Conservation (phyloP, 2,113 vertebrate species). For the Andinoacara biseriatus region DNA sequence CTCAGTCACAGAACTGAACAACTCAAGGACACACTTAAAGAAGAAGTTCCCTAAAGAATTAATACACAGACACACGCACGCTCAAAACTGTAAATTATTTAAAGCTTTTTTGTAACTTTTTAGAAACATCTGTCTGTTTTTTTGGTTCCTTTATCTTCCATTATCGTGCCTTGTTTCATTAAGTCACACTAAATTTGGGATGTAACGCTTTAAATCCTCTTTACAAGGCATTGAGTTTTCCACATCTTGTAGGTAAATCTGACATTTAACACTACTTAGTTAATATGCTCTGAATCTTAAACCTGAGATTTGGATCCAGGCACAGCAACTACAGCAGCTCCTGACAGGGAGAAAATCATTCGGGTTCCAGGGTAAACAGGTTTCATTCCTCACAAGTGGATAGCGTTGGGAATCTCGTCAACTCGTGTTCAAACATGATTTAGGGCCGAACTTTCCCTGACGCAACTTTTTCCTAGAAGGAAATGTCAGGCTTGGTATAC, state of each 20-base stretch:
- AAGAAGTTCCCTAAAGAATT: not conserved
- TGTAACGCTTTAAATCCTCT: not conserved
- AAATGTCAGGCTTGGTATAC: conserved; percentile 18
- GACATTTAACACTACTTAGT: not conserved
- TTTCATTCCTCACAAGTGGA: conserved; percentile 17
- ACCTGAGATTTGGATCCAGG: not conserved
- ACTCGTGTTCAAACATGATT: conserved; percentile 60
- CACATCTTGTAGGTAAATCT: not conserved
- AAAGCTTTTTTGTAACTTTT: not conserved
- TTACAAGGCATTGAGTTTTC: not conserved
- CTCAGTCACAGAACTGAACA: not conserved
- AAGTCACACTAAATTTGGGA: not conserved
- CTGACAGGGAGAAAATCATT: conserved; percentile 22
- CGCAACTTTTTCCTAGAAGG: conserved; percentile 55
- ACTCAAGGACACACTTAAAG: not conserved
- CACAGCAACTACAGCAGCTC: not conserved
- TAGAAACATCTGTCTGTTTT: not conserved
- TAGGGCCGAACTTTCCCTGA: conserved; percentile 19
- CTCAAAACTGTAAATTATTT: not conserved
- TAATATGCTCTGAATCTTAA: not conserved
- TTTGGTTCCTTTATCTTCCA: not conserved
- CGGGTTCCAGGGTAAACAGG: conserved; percentile 48
- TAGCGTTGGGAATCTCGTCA: conserved; percentile 38
- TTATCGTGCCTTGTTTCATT: not conserved
- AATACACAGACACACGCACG: not conserved